Base-by-base conservation (phyloP, 2,797 vertebrate species). In the Epinephelus coioides region DNA sequence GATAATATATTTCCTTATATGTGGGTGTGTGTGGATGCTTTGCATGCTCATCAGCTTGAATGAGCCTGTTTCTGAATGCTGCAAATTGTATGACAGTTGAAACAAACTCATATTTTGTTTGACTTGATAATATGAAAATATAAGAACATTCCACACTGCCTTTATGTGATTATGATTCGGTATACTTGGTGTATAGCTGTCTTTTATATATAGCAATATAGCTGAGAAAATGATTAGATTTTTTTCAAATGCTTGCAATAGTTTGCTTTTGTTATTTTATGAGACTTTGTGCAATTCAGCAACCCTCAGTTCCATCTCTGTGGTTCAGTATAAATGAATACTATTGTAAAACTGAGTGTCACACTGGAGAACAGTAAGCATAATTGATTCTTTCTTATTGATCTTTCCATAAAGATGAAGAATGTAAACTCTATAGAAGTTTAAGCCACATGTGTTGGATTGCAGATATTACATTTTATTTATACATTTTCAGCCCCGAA, bases 331-430 rank as follows among this genome's bases (percentile, higher is more conserved):
- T 73, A 6, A 12, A 50, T 55, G 12, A 73, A 53, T 69, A 46
- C 25, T 7, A 53, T 40, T 9, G 18, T 38, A 30, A 62, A 44
- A 7, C 17, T 2, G 17, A 73, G 46, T 66, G 64, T 50, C 56
- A 64, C 68, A 30, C 61, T 59, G 71, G 55, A 81, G 17, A 57
- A 11, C 85, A 71, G 83, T 82, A 72, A 86, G 75, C 76, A 66
- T 27, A 40, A 12, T 60, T 40, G 72, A 43, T 44, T 43, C 7
- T 25, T 21, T 27, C 3, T 70, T 6, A 10, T 14, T n/a, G 18
- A 23, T 73, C 30, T 30, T 69, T n/a, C 19, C 15, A 19, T 67
- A 14, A 70, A 55, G 44, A 14, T 19, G 3, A 67, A 66, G 27
- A 25, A 56, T 69, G 34, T 30, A 47, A 61, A 57, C 56, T n/a